Conservation (phyloP, 2,113 vertebrate genomes). For the Entosphenus tridentatus region DNA sequence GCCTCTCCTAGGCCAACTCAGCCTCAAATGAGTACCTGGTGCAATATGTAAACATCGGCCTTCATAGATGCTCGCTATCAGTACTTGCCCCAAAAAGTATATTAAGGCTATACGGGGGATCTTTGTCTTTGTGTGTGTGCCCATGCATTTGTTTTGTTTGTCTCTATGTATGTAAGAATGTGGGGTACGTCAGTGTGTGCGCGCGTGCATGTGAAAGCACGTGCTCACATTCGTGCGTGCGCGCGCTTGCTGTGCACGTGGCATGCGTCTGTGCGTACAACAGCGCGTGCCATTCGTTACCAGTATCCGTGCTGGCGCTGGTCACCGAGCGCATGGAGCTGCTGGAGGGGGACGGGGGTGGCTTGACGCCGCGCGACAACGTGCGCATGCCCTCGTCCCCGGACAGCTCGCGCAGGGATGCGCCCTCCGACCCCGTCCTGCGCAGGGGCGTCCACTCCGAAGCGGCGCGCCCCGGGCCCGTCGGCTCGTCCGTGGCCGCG, state of each 20-base stretch:
- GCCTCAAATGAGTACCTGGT: no score
- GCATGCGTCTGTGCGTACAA: no score
- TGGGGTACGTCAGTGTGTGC: not conserved
- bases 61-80: no score
- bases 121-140: no score
- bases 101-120: not conserved
- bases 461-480: conserved; percentile 24
- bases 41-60: no score
- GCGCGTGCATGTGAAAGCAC: not conserved
- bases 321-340: conserved; percentile 70
- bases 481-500: conserved; percentile 16
- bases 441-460: conserved; percentile 50
- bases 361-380: conserved; percentile 37
- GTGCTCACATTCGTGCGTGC: conserved; percentile 17
- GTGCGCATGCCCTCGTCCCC: conserved; percentile 23
- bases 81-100: no score
- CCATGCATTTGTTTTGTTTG: not conserved
- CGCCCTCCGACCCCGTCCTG: conserved; percentile 53
- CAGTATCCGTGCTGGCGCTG: conserved; percentile 32
- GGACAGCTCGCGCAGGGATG: conserved; percentile 25
- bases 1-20: no score
- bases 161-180: not conserved
- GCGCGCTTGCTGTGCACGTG: no score
- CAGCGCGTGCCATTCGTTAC: no score
- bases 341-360: conserved; percentile 32